Conservation (phyloP, 2,113 vertebrate species). For the Mirza zaza region DNA sequence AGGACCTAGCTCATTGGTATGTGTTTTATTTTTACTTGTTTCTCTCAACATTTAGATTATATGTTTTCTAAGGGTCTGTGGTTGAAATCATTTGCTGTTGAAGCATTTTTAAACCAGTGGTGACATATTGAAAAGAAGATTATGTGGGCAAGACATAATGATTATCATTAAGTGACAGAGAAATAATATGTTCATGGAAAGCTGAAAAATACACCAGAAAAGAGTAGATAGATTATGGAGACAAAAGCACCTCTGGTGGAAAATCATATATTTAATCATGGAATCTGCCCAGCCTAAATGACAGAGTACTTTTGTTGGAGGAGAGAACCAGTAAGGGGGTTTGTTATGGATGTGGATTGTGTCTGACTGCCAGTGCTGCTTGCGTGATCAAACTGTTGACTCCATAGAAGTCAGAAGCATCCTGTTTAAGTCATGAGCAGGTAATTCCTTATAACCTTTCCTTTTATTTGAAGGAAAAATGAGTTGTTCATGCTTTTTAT, state of each 20-base stretch:
- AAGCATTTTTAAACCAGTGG: conserved; percentile 50
- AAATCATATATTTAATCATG: conserved; percentile 41
- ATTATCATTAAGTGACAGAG: conserved; percentile 67
- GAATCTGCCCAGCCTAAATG: conserved; percentile 11
- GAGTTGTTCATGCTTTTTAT: background rate
- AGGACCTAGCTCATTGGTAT: background rate
- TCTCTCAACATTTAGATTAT: conserved; percentile 61
- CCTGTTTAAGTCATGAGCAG: background rate
- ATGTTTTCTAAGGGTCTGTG: conserved; percentile 50
- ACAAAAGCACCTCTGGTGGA: background rate
- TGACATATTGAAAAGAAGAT: conserved; percentile 73
- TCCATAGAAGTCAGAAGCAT: background rate
- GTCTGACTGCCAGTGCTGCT: background rate
- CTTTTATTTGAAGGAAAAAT: background rate
- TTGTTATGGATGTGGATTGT: background rate
- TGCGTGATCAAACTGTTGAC: background rate
- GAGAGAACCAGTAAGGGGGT: background rate
- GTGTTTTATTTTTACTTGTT: conserved; percentile 66
- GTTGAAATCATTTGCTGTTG: conserved; percentile 50
- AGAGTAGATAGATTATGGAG: background rate
- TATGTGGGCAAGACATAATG: conserved; percentile 51
- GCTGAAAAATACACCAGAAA: background rate
- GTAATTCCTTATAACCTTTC: background rate
- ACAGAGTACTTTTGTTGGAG: background rate
- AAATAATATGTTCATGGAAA: conserved; percentile 47